phyloP scores from a whole-genome alignment of 1,140 invertebrate species.

The Solenopsis invicta region DNA sequence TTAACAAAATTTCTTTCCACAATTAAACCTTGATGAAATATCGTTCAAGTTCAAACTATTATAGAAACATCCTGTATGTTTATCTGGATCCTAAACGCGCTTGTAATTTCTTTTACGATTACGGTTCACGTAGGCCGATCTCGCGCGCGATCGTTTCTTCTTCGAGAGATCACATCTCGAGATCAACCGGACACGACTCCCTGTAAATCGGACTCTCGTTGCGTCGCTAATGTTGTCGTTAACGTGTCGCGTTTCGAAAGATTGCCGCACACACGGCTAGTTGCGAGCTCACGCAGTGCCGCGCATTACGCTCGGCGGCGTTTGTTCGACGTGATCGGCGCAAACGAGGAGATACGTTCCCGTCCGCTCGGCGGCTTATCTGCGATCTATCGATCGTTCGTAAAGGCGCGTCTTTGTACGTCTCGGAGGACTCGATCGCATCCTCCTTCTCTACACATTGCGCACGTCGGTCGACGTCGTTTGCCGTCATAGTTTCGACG shows the following conservation, averaged over 20 bases:
- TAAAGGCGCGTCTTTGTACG: constrained; percentile 59
- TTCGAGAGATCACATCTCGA: constrained; percentile 21
- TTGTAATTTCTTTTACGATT: neutral
- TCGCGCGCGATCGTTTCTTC: neutral
- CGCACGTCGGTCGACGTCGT: constrained; percentile 40
- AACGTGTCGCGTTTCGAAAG: constrained; percentile 53
- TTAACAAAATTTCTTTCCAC: neutral
- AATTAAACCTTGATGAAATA: constrained; percentile 10
- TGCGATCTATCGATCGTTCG: constrained; percentile 79
- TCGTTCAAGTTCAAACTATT: neutral
- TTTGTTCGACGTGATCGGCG: constrained; percentile 80
- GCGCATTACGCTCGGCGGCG: constrained; percentile 74
- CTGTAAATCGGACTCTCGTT: constrained; percentile 60
- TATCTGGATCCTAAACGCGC: neutral
- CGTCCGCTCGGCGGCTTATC: constrained; percentile 79
- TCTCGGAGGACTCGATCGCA: constrained; percentile 27
- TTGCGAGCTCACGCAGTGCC: constrained; percentile 27
- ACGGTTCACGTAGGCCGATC: neutral
- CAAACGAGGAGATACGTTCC: constrained; percentile 81
- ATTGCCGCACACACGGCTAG: constrained; percentile 54
- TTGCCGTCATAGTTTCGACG: constrained; percentile 53
- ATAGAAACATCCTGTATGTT: neutral
- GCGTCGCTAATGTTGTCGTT: constrained; percentile 70
- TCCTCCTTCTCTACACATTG: constrained; percentile 26
- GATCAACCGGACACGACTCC: constrained; percentile 53